Base-by-base conservation (phyloP, 2,888 invertebrate species). In the Athalia rosae region DNA sequence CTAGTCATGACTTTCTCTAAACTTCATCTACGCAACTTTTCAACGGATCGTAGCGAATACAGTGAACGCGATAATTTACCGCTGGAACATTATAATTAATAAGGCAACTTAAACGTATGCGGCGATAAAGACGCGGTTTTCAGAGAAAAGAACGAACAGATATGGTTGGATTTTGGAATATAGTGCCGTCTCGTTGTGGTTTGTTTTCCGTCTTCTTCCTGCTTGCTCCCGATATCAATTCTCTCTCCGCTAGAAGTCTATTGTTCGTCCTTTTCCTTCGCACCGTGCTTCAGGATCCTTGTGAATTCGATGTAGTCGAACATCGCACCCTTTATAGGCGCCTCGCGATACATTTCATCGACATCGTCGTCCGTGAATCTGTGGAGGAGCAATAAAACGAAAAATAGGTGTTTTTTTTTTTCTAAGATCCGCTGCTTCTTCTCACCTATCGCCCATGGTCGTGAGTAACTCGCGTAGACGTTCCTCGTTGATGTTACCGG, bases 291-390 rank as follows among this genome's bases (percentile, higher is more conserved):
- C 84, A 99, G 93, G 88, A 99, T 99, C 87, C 99, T 95, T 53
- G 99, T 99, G 90, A 99, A 99, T 92, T 99, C 99, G 73, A 98
- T 94, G 89, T 99, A 99, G 91, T 99, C 98, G 89, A 99, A 99
- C 89, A 97, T 93, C 0, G 96, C 95, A 69, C 95, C 95, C 85
- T 97, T 97, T 86, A 99, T 99, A 4, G 99, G 99, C 50, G 99
- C 99, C 91, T 99, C 99, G 4, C 99, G 93, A 87, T 98, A 96
- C 97, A 99, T 98, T 90, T 99, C 99, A 90, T 99, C 99, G 0
- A 99, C 98, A 90, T 99, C 98, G 87, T 99, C 98, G 87, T 99
- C 98, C n/a, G 96, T 94, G 90, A 96, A 96, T 63, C 89, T 89
- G 47, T 5, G 67, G 67, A 77, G 58, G 3, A 41, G 28, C 62